Percentiles rank a stretch among this genome's conserved stretches.
Conservation (phyloP, 1,140 invertebrate species). For the Heterodera schachtii region DNA sequence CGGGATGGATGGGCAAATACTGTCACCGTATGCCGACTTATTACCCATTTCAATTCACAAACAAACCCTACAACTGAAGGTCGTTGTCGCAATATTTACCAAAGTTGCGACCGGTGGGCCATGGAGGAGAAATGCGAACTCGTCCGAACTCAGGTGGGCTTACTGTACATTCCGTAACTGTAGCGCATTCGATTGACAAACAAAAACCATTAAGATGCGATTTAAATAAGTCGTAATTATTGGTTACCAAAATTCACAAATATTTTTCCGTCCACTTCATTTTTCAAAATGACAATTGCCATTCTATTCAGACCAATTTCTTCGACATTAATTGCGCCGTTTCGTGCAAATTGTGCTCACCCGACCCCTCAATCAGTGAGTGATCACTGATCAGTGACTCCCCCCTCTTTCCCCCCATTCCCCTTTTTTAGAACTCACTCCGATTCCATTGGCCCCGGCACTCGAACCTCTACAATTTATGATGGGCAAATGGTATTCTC, state of each 20-base stretch:
- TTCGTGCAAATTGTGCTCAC: conserved; percentile 60
- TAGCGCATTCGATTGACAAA: too few species aligned
- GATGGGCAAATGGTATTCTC: conserved; percentile 65
- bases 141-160: conserved; percentile 41
- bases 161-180: too few species aligned
- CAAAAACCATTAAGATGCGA: too few species aligned
- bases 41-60: neutral
- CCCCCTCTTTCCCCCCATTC: neutral
- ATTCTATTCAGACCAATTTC: conserved; percentile 58
- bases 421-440: conserved; percentile 48
- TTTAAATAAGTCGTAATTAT: too few species aligned
- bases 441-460: conserved; percentile 63
- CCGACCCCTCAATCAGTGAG: conserved; percentile 59
- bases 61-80: conserved; percentile 39
- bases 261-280: too few species aligned
- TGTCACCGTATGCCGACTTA: conserved; percentile 59
- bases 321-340: conserved; percentile 65
- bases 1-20: conserved; percentile 64
- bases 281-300: too few species aligned
- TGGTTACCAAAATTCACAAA: too few species aligned
- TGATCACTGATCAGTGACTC: neutral
- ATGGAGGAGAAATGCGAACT: conserved; percentile 65
- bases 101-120: conserved; percentile 65
- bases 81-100: conserved; percentile 64
- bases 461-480: conserved; percentile 64